Evolutionary conservation across 1,140 invertebrate species (phyloP), one percentile per base, ranked within the genome.

Genomic region (Lepidotrigona ventralis): DNA sequence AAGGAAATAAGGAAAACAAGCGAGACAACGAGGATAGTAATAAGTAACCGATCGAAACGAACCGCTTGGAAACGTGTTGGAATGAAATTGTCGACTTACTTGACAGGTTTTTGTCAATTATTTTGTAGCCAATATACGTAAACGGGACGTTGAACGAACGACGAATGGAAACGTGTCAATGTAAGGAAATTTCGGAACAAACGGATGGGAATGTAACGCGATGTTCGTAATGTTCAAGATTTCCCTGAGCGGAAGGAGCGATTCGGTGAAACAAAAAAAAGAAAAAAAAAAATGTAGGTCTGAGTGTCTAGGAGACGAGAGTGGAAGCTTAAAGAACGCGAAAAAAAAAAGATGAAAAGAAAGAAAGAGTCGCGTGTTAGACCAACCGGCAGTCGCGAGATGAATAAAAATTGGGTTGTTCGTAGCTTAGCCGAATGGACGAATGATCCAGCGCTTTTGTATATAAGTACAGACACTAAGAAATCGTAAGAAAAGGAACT

Each of bases 91-190:
- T 78, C 79, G 79, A 79, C 76, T 79, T 82, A 78, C 76, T 85
- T 91, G 85, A 89, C 82, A 88, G 73, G 85, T 87, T 90, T 90
- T 88, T 88, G 91, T 92, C 91, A 92, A 92, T 92, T 92, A 92
- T 89, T 91, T 90, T 86, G 72, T 91, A 91, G 84, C 85, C 86
- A 83, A 89, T 85, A 86, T 86, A 89, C 71, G 72, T 90, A 86
- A 86, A 79, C 72, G 78, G 51, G 56, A n/a, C 33, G 79, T 60
- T 46, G 64, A 53, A 69, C 15, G 39, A 33, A 66, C 53, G 72
- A 64, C 26, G 70, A 53, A 21, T 26, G n/a, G 60, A 78, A 33
- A 26, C 77, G 54, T 33, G 80, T 53, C 66, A 72, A 83, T 39
- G 74, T 71, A 53, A 56, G 33, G 33, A 76, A 85, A 77, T 58